Base-by-base conservation (phyloP, 1,140 invertebrate genomes). In the Cotesia glomerata region DNA sequence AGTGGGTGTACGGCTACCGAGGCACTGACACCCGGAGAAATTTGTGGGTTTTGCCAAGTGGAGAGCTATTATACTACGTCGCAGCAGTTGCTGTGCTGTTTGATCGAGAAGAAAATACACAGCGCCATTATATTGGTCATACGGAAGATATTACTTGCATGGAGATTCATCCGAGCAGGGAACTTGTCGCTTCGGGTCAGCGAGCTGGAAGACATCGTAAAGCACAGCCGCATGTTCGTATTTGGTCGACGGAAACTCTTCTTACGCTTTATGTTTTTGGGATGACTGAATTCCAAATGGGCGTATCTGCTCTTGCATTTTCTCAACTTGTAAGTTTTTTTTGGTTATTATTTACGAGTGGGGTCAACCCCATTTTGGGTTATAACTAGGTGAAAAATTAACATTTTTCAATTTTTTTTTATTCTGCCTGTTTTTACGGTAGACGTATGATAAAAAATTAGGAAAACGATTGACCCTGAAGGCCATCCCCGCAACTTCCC, bases 1-100 rank as follows among this genome's bases (percentile, higher is more conserved):
- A 97, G 79, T 98, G 96, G 96, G 96, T 98, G 91, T 97, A 96
- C 82, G 97, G 97, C 0, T 98, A 98, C 83, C 90, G 96, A 69
- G 97, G 97, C 0, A 91, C 92, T 9, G 96, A 98, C 86, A 93
- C 93, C 0, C 89, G 93, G 9, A 91, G 92, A 77, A 98, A 98
- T 86, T 87, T 98, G 13, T 96, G 95, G 92, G 94, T 97, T 9
- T 84, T 98, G 59, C 94, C 95, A 1, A 96, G 95, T 0, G 96
- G 96, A 5, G 97, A 99, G 84, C 88, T 98, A 5, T 89, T 98
- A 36, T 99, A 98, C 85, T 98, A 94, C 81, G 94, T 97, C 1
- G 96, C 95, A 0, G 95, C 95, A 0, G 92, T 98, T 1, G 96
- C 95, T 0, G 92, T 99, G 8, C 91, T 99, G 79, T 96, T 95